Base-by-base conservation (phyloP, 2,797 vertebrate genomes). In the Fistularia commersonii region DNA sequence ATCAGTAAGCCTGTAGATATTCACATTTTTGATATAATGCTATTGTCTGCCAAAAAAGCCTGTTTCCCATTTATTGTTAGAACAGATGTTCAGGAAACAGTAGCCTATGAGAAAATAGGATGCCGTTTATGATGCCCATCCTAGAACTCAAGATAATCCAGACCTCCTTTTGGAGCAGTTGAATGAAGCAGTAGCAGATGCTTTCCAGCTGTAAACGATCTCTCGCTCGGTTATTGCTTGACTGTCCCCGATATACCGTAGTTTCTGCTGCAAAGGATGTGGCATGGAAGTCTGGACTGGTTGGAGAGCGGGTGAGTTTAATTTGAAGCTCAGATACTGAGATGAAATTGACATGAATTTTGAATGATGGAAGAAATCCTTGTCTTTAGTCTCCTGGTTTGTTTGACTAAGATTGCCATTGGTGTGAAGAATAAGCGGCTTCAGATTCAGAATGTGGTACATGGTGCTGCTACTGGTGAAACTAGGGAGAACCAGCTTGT, bases 251-350 rank as follows among this genome's bases (percentile, higher is more conserved):
- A 11, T 11, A 38, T 49, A 5, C 15, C 11, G 3, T 9, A 99
- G 96, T 97, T 89, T 88, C 89, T 3, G 50, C 90, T 74, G 94
- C 90, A 61, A 97, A 97, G 78, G 84, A 69, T 49, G 84, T 94
- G 61, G 94, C 94, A 0, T 98, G 95, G 59, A 80, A 90, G 93
- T 64, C 87, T 98, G 10, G 94, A 97, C 81, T 94, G 89, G 88
- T 88, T 98, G 57, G 95, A 96, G 83, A 92, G n/a, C 84, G 94
- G 93, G 95, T 97, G 78, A 74, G 0, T 0, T 11, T 10, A 15
- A 2, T 53, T 1, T 8, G 3, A 11, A 42, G 34, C 50, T 32
- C 7, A 32, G 11, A 48, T 8, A 38, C 23, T 48, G 9, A 23
- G 8, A 14, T 48, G 10, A 39, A 32, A 11, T 35, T 33, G 2